Conservation (phyloP, 2,797 vertebrate species). For the Brachyalestes nurse region DNA sequence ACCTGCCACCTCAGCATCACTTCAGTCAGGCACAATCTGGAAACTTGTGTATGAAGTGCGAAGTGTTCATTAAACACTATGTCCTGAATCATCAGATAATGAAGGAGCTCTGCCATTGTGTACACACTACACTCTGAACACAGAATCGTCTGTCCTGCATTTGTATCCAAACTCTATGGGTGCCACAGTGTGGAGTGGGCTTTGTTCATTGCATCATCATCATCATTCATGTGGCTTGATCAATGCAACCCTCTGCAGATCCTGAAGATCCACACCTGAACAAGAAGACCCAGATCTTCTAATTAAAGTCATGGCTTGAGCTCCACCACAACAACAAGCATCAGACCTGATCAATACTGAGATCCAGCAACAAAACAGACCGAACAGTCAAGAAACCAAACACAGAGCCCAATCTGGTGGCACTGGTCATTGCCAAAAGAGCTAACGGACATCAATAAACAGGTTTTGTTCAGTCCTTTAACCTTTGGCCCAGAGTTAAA, state of each 20-base stretch:
- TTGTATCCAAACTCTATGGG: background rate
- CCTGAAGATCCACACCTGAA: background rate
- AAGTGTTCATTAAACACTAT: background rate
- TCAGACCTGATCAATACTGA: slow-evolving; percentile 6
- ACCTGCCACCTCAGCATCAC: background rate
- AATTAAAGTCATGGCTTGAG: background rate
- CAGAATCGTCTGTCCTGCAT: background rate
- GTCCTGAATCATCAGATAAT: background rate
- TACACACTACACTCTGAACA: background rate
- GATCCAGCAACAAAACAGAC: background rate
- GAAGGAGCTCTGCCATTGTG: background rate
- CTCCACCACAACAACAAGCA: background rate
- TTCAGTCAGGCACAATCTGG: background rate
- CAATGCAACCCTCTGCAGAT: background rate
- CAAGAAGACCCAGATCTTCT: background rate
- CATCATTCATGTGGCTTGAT: background rate
- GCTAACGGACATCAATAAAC: background rate
- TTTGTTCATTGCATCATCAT: background rate
- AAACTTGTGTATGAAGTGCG: background rate
- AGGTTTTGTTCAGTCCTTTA: background rate
- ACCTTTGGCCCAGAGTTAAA: background rate
- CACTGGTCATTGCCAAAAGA: background rate
- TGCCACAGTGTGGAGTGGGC: background rate
- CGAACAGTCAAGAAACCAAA: background rate
- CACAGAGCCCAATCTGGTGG: background rate